Conservation (phyloP, 2,888 invertebrate genomes). For the Synanthedon vespiformis region DNA sequence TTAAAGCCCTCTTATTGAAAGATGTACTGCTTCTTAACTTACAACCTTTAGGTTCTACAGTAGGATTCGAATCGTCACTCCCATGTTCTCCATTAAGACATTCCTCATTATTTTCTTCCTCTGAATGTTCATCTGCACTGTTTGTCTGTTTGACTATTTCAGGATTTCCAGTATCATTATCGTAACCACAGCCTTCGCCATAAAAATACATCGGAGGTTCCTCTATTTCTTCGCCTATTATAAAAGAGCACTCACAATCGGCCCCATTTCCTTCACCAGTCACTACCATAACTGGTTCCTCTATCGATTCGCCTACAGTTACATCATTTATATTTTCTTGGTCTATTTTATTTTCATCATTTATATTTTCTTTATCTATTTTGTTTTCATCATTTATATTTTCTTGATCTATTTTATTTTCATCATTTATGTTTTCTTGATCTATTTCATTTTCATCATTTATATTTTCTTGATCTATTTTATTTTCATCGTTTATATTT, state of each 20-base stretch:
- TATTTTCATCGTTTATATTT: conserved; percentile 1
- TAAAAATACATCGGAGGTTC: conserved; percentile 78
- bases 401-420: conserved; percentile 7
- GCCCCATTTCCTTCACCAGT: conserved; percentile 78
- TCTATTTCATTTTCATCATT: conserved; percentile 7
- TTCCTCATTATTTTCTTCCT: conserved; percentile 43
- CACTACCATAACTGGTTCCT: conserved; percentile 79
- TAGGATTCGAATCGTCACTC: conserved; percentile 32
- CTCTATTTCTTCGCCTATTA: conserved; percentile 77
- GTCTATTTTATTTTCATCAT: conserved; percentile 8
- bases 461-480: no score
- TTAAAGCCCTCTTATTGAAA: conserved; percentile 47
- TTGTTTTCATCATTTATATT: conserved; percentile 8
- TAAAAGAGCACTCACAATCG: conserved; percentile 69
- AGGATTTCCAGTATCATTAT: conserved; percentile 81
- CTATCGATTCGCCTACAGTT: conserved; percentile 74
- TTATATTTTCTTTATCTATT: conserved; percentile 2
- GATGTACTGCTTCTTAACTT: conserved; percentile 18
- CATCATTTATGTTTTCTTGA: conserved; percentile 4
- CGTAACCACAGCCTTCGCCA: conserved; percentile 79
- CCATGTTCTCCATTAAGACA: conserved; percentile 49
- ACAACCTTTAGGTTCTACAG: conserved; percentile 35
- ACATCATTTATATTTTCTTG: conserved; percentile 7
- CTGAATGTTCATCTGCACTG: conserved; percentile 29
- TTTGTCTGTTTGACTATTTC: conserved; percentile 37